A percentile compares a stretch with the other conserved stretches of the same genome.
Evolutionary conservation across 2,797 vertebrate genomes (phyloP).

Genomic region (Lophotriccus pileatus): DNA sequence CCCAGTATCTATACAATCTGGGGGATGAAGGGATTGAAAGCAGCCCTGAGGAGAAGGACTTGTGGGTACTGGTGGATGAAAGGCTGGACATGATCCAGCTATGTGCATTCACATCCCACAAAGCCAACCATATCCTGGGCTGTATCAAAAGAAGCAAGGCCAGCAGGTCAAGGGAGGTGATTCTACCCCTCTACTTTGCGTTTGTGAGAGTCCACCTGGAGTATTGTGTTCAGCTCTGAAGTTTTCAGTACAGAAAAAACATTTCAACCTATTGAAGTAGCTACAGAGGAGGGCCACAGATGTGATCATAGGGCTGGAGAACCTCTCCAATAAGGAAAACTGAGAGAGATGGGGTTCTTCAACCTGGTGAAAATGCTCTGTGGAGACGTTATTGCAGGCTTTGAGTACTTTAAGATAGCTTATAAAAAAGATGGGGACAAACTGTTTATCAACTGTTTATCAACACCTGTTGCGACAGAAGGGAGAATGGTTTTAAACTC

Average conservation of each 20-base stretch:
- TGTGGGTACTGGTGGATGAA: background rate
- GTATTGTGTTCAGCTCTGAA: background rate
- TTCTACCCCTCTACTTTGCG: background rate
- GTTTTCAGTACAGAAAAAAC: background rate
- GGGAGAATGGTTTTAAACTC: background rate
- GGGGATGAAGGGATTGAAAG: background rate
- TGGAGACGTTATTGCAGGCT: background rate
- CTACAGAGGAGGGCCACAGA: background rate
- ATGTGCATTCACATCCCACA: background rate
- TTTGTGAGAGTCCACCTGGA: rapidly evolving
- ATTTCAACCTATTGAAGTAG: background rate
- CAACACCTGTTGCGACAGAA: background rate
- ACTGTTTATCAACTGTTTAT: background rate
- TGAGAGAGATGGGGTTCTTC: background rate
- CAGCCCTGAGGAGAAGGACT: background rate
- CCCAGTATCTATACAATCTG: background rate
- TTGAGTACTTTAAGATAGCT: background rate
- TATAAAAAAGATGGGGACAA: background rate
- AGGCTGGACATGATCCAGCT: background rate
- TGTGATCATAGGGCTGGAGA: background rate
- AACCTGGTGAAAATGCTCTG: background rate
- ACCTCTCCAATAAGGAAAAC: background rate
- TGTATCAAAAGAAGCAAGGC: rapidly evolving
- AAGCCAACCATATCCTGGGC: background rate
- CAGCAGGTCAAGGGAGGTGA: background rate